Conservation (phyloP, 1,140 invertebrate species). For the Apolygus lucorum region DNA sequence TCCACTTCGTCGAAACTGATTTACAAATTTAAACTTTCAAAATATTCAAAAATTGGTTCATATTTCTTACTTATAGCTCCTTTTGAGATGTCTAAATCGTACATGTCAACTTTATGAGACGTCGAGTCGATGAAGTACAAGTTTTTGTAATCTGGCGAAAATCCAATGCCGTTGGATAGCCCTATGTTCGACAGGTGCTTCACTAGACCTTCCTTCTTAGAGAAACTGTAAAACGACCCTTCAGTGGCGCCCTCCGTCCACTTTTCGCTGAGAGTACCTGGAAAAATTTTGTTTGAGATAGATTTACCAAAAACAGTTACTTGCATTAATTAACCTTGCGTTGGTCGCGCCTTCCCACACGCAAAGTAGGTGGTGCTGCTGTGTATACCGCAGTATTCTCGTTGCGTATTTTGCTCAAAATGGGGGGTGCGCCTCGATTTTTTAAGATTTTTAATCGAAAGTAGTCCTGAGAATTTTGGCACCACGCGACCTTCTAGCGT, state of each 20-base stretch:
- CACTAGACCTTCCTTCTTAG: conserved; percentile 38
- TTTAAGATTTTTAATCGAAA: no score
- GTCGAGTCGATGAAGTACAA: conserved; percentile 71
- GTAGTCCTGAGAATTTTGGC: no score
- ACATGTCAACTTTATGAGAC: conserved; percentile 54
- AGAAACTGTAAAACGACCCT: conserved; percentile 50
- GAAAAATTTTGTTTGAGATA: no score
- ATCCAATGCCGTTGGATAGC: conserved; percentile 75
- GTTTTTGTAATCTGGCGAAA: conserved; percentile 57
- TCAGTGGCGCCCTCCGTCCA: conserved; percentile 45
- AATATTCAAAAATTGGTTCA: background rate
- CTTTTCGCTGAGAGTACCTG: conserved; percentile 62
- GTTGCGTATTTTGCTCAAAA: no score
- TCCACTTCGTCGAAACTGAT: no score
- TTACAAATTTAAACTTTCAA: background rate
- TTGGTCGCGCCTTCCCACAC: no score
- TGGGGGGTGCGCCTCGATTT: no score
- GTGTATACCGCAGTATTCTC: no score
- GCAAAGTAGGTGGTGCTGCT: no score
- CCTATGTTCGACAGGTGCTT: conserved; percentile 44
- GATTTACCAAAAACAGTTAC: no score
- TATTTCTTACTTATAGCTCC: conserved; percentile 55
- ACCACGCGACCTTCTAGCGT: no score
- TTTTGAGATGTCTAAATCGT: conserved; percentile 60
- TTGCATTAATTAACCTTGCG: no score